These are phyloP conservation scores for Setipinna tenuifilis DNA, from an alignment of 2,797 vertebrate genomes.

Conservation along the genomic window DNA sequence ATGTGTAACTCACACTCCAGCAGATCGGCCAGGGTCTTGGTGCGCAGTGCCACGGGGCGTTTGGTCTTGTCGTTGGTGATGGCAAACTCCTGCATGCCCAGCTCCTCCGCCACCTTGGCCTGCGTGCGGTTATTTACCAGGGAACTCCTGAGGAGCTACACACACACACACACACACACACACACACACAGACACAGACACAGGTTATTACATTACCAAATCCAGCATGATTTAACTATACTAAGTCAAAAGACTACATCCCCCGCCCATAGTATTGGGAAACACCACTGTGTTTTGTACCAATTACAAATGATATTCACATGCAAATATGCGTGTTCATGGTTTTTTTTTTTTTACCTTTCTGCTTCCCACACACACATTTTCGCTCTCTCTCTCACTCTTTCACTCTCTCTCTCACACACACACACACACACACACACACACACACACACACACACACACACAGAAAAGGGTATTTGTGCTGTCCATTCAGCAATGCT, in stretches of 20 bases:
- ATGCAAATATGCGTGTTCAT: too few species aligned
- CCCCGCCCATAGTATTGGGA: too few species aligned
- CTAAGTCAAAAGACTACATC: too few species aligned
- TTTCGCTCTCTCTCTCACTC: too few species aligned
- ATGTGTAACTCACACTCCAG: slow-evolving; percentile 70
- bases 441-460: slow-evolving; percentile 20
- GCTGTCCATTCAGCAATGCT: slow-evolving; percentile 50
- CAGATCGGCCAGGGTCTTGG: slow-evolving; percentile 95
- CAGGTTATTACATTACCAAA: too few species aligned
- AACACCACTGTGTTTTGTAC: too few species aligned
- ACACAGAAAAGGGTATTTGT: not conserved
- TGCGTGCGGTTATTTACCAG: slow-evolving; percentile 98
- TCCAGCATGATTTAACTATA: too few species aligned
- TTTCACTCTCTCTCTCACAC: too few species aligned
- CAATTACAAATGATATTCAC: too few species aligned
- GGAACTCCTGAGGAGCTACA: slow-evolving; percentile 91
- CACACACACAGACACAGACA: not conserved
- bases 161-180: slow-evolving; percentile 43
- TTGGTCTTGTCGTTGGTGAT: slow-evolving; percentile 99
- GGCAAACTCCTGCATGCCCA: slow-evolving; percentile 98
- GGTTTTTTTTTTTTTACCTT: too few species aligned
- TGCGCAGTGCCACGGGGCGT: slow-evolving; percentile 88
- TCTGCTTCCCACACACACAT: slow-evolving; percentile 17
- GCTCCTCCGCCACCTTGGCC: slow-evolving; percentile 96
- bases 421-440: slow-evolving; percentile 41